A percentile compares a stretch with the other conserved stretches of the same genome.
Evolutionary conservation across 2,888 invertebrate genomes (phyloP).

Genomic region (Hedychridium roseum): DNA sequence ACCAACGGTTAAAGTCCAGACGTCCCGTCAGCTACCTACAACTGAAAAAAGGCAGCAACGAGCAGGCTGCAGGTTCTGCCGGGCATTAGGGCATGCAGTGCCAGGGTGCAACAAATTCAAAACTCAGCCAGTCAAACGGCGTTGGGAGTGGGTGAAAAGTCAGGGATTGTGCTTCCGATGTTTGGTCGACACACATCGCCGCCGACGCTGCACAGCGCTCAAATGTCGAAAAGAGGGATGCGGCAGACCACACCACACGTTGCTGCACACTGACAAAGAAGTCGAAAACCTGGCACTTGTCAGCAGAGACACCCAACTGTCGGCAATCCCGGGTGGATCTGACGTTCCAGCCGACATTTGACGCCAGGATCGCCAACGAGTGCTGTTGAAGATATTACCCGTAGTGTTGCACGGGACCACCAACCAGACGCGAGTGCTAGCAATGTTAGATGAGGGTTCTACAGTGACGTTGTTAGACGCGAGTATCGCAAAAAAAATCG

Average conservation of each 20-base stretch:
- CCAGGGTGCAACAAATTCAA: constrained; percentile 2
- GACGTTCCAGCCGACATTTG: neutral
- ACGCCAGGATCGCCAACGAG: neutral
- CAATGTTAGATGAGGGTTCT: constrained; percentile 21
- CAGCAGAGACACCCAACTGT: neutral
- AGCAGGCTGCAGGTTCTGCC: neutral
- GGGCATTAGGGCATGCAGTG: neutral
- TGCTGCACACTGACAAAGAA: constrained; percentile 2
- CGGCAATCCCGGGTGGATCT: neutral
- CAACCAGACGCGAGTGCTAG: constrained; percentile 4
- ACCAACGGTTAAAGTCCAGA: neutral
- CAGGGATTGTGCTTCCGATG: constrained; percentile 10
- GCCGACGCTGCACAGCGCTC: too few species aligned
- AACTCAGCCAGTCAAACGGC: neutral
- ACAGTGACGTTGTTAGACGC: constrained; percentile 18
- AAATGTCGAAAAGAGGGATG: constrained; percentile 5
- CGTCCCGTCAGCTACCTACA: neutral
- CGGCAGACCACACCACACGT: constrained; percentile 1
- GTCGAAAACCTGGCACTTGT: too few species aligned
- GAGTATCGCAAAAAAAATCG: constrained; percentile 9
- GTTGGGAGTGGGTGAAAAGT: constrained; percentile 11
- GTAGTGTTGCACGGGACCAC: constrained; percentile 3
- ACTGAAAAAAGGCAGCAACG: neutral
- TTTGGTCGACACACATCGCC: constrained; percentile 1
- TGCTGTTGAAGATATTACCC: constrained; percentile 12